Conservation (phyloP, 2,888 invertebrate species). For the Pyrrhopygopsis socrates region DNA sequence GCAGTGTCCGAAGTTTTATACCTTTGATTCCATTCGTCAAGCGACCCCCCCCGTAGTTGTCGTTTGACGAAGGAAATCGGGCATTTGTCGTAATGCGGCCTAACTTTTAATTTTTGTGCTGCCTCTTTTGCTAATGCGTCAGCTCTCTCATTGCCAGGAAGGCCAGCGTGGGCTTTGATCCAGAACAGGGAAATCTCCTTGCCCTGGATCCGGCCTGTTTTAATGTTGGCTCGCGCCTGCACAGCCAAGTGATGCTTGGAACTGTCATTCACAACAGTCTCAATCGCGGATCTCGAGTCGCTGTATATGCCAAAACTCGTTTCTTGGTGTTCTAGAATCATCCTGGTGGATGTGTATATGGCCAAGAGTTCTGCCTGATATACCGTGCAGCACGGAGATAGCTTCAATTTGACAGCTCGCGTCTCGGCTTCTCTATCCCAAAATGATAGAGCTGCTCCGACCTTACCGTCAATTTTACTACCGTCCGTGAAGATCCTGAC, state of each 20-base stretch:
- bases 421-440: slow-evolving; percentile 19
- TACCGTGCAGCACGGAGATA: slow-evolving; percentile 31
- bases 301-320: background rate
- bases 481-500: background rate
- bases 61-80: background rate
- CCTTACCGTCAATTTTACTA: slow-evolving; percentile 52
- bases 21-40: background rate
- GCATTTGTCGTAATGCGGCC: background rate
- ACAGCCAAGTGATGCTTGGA: too few species aligned
- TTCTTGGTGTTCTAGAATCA: too few species aligned
- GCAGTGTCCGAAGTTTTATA: background rate
- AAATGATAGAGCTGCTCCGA: slow-evolving; percentile 8
- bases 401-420: background rate
- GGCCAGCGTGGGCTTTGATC: background rate
- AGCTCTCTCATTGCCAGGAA: background rate
- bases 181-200: background rate
- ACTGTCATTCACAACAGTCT: background rate
- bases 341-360: background rate
- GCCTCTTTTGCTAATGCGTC: background rate
- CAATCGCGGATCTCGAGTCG: background rate
- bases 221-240: too few species aligned
- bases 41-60: background rate
- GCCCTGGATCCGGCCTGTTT: background rate
- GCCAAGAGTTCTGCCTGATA: slow-evolving; percentile 41
- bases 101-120: too few species aligned